These are phyloP conservation scores for Sebastes nivosus DNA, from an alignment of 2,797 vertebrate genomes.

Conservation along the genomic window DNA sequence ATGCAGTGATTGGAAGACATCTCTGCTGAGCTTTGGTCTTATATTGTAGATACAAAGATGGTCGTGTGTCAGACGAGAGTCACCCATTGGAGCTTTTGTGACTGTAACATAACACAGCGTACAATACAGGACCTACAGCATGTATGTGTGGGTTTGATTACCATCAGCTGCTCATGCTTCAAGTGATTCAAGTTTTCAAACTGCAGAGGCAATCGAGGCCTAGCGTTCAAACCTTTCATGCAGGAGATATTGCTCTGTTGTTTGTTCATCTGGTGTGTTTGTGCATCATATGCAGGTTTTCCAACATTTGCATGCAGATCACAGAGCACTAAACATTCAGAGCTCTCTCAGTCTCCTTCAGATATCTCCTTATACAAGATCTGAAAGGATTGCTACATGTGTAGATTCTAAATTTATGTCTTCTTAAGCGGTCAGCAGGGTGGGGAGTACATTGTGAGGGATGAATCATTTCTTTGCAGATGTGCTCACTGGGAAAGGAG, in stretches of 20 bases:
- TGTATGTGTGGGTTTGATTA: not conserved
- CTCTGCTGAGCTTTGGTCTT: not conserved
- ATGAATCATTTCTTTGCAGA: constrained; percentile 68
- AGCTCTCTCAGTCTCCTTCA: not conserved
- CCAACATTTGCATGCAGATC: constrained; percentile 5
- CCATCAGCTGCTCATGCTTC: not conserved
- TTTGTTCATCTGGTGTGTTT: constrained; percentile 8
- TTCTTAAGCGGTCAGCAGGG: constrained; percentile 18
- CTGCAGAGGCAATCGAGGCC: not conserved
- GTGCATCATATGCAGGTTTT: not conserved
- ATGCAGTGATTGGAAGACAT: not conserved
- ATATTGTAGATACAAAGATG: not conserved
- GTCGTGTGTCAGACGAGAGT: not conserved
- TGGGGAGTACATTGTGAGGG: constrained; percentile 24
- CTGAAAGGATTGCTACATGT: not conserved
- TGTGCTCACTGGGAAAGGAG: constrained; percentile 37
- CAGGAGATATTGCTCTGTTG: not conserved
- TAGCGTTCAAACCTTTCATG: not conserved
- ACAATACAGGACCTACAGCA: not conserved
- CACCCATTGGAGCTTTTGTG: not conserved
- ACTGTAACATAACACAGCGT: not conserved
- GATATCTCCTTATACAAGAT: not conserved
- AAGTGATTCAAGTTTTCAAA: not conserved
- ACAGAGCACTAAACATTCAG: constrained; percentile 12
- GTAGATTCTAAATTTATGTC: constrained; percentile 38